Evolutionary conservation across 2,888 invertebrate species (phyloP).

Genomic region (Polydrusus tereticollis): DNA sequence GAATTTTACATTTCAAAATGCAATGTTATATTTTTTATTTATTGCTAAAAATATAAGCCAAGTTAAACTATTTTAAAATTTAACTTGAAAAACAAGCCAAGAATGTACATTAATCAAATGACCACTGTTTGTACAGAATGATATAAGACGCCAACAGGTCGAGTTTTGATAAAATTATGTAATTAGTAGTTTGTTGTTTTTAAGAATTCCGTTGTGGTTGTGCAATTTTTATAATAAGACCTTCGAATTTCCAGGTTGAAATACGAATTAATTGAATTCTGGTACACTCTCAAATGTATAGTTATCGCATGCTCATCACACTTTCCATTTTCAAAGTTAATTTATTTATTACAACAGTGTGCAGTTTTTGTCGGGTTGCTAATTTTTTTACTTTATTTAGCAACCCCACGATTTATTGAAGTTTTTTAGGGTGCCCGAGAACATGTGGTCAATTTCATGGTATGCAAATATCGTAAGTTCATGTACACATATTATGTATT

Average conservation of each 20-base stretch:
- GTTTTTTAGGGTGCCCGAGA: too few relatives aligned
- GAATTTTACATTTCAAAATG: background rate
- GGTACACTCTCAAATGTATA: background rate
- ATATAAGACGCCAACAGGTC: background rate
- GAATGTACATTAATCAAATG: background rate
- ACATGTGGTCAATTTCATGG: too few relatives aligned
- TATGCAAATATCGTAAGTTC: too few relatives aligned
- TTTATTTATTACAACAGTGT: too few relatives aligned
- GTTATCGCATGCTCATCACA: background rate
- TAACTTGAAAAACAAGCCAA: too few relatives aligned
- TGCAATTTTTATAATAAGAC: slow-evolving; percentile 17
- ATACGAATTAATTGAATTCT: background rate
- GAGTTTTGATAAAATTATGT: background rate
- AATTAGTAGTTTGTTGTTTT: slow-evolving; percentile 18
- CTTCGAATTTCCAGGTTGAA: slow-evolving; percentile 4
- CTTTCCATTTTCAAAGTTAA: background rate
- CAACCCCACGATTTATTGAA: too few relatives aligned
- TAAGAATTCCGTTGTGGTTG: background rate
- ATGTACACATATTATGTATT: too few relatives aligned
- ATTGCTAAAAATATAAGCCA: background rate
- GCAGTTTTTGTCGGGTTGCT: too few relatives aligned
- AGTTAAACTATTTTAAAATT: background rate
- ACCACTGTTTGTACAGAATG: background rate
- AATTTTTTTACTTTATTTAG: too few relatives aligned
- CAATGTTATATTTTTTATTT: too few relatives aligned